Evolutionary conservation across 2,888 invertebrate species (phyloP).

Genomic region (Xanthia icteritia): DNA sequence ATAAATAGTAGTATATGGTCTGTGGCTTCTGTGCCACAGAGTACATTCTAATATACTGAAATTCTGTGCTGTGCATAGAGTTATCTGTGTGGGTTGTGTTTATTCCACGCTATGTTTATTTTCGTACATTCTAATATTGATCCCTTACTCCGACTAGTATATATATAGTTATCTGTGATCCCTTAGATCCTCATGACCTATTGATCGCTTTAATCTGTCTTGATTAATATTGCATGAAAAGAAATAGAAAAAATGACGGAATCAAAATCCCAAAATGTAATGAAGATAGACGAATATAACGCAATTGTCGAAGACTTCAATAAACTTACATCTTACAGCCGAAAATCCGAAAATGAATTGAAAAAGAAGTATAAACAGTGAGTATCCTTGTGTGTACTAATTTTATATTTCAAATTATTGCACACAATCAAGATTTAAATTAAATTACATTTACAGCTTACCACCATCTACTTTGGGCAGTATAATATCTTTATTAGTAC

Average conservation of each 20-base stretch:
- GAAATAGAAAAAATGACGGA: slow-evolving; percentile 44
- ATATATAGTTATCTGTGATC: too few species aligned
- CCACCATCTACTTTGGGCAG: slow-evolving; percentile 92
- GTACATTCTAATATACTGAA: too few species aligned
- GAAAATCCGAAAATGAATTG: slow-evolving; percentile 91
- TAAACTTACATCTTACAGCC: slow-evolving; percentile 89
- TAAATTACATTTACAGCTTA: slow-evolving; percentile 82
- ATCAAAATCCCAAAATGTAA: slow-evolving; percentile 72
- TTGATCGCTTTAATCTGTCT: not conserved
- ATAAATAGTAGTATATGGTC: too few species aligned
- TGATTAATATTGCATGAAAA: not conserved
- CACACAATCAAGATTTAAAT: not conserved
- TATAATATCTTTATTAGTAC: slow-evolving; percentile 92
- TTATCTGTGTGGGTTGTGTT: too few species aligned
- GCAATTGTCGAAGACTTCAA: slow-evolving; percentile 90
- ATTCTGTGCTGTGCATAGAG: too few species aligned
- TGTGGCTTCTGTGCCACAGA: too few species aligned
- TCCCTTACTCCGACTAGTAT: too few species aligned
- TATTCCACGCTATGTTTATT: too few species aligned
- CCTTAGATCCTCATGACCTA: too few species aligned
- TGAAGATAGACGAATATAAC: slow-evolving; percentile 86
- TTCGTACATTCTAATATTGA: too few species aligned
- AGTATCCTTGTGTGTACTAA: slow-evolving; percentile 57
- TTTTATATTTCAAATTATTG: slow-evolving; percentile 12
- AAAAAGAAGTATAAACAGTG: slow-evolving; percentile 90